Evolutionary conservation across 2,113 vertebrate genomes (phyloP).

Genomic region (Macquaria australasica): DNA sequence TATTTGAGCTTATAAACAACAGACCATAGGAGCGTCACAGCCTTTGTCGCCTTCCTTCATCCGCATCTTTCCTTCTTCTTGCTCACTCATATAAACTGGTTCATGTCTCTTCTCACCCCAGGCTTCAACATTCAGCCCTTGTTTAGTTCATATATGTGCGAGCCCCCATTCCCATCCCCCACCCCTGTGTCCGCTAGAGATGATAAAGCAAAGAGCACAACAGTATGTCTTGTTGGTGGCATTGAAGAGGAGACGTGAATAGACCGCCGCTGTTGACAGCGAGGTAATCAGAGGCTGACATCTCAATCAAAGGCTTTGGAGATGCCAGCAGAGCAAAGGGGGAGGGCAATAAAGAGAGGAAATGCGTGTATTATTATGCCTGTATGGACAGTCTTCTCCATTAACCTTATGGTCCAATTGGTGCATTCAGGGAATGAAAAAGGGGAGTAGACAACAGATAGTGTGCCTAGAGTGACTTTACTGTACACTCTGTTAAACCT

Average conservation of each 20-base stretch:
- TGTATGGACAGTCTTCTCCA: conserved; percentile 34
- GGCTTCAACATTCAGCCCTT: conserved; percentile 63
- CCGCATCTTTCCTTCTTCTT: conserved; percentile 39
- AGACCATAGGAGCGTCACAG: not conserved
- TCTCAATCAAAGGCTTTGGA: conserved; percentile 50
- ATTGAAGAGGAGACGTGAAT: conserved; percentile 46
- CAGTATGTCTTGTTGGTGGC: conserved; percentile 67
- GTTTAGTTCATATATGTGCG: conserved; percentile 58
- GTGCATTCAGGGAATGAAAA: conserved; percentile 52
- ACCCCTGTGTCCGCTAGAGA: conserved; percentile 26
- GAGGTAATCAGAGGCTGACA: conserved; percentile 55
- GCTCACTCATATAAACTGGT: conserved; percentile 53
- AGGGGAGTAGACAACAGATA: conserved; percentile 47
- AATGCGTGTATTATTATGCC: conserved; percentile 26
- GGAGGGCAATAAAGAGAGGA: conserved; percentile 8
- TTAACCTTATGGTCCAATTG: conserved; percentile 57
- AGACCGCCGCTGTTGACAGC: conserved; percentile 32
- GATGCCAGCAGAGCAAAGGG: conserved; percentile 42
- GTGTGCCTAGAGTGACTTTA: conserved; percentile 77
- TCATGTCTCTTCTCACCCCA: conserved; percentile 61
- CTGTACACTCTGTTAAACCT: conserved; percentile 80
- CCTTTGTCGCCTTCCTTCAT: conserved; percentile 9
- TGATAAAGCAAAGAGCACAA: conserved; percentile 55
- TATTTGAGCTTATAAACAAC: conserved; percentile 3
- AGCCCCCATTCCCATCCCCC: conserved; percentile 65